These are phyloP conservation scores for Patagioenas fasciata DNA, from an alignment of 2,113 vertebrate genomes.

Conservation along the genomic window DNA sequence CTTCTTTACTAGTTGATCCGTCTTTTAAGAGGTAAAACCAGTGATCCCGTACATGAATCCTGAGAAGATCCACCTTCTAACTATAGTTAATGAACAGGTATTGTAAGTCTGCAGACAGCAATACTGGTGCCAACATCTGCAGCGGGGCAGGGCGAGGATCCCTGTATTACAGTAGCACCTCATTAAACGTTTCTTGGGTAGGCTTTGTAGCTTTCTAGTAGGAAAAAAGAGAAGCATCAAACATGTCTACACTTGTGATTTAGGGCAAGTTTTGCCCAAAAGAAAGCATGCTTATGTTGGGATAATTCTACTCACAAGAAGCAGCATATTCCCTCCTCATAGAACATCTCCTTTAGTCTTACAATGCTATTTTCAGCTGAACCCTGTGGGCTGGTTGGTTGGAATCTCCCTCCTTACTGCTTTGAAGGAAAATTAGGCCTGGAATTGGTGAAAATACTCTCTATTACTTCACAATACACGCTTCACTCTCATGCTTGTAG, in stretches of 20 bases:
- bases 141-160: neutral
- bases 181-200: neutral
- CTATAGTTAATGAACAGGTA: neutral
- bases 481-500: neutral
- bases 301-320: neutral
- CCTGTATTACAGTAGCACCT: neutral
- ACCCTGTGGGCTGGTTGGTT: neutral
- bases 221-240: neutral
- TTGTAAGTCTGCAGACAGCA: neutral
- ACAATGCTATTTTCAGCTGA: neutral
- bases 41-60: neutral
- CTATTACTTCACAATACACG: neutral
- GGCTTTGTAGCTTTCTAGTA: neutral
- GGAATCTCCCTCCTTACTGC: neutral
- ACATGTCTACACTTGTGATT: neutral
- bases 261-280: neutral
- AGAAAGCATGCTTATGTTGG: neutral
- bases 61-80: neutral
- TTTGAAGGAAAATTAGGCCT: neutral
- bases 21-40: neutral
- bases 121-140: neutral
- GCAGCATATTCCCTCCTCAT: neutral
- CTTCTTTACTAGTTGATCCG: neutral
- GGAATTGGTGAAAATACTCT: neutral
- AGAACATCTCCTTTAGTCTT: neutral